phyloP scores from a whole-genome alignment of 2,888 invertebrate genomes.

The Lottia scabra region DNA sequence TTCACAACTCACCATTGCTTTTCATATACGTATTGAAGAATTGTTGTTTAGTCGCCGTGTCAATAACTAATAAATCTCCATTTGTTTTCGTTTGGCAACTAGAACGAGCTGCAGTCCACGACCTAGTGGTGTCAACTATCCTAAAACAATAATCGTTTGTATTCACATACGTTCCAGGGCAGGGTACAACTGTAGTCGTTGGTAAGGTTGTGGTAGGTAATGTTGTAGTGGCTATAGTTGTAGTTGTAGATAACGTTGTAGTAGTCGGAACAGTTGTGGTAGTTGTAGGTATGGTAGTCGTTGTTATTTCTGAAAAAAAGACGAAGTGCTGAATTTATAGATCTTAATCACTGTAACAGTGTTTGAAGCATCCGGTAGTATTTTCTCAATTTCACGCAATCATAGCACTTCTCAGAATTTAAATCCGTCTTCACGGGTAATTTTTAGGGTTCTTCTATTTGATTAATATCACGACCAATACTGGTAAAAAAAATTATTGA shows the following conservation, averaged over 20 bases:
- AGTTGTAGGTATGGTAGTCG: background rate
- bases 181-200: background rate
- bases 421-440: too few relatives aligned
- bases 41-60: background rate
- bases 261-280: background rate
- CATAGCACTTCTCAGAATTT: too few relatives aligned
- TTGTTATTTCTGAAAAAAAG: too few relatives aligned
- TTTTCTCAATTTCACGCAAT: too few relatives aligned
- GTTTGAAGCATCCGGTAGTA: too few relatives aligned
- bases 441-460: too few relatives aligned
- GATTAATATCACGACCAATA: too few relatives aligned
- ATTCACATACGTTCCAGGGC: background rate
- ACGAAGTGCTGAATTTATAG: too few relatives aligned
- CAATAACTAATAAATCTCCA: background rate
- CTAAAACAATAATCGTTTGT: background rate
- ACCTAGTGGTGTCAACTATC: background rate
- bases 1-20: background rate
- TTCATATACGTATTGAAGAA: background rate
- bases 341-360: too few relatives aligned
- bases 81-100: background rate
- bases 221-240: background rate
- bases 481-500: too few relatives aligned
- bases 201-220: background rate
- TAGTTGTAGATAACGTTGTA: background rate
- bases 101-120: background rate